Percentiles rank a stretch among this genome's conserved stretches.
phyloP scores from a whole-genome alignment of 2,113 vertebrate species.

The Aviceda subcristata region DNA sequence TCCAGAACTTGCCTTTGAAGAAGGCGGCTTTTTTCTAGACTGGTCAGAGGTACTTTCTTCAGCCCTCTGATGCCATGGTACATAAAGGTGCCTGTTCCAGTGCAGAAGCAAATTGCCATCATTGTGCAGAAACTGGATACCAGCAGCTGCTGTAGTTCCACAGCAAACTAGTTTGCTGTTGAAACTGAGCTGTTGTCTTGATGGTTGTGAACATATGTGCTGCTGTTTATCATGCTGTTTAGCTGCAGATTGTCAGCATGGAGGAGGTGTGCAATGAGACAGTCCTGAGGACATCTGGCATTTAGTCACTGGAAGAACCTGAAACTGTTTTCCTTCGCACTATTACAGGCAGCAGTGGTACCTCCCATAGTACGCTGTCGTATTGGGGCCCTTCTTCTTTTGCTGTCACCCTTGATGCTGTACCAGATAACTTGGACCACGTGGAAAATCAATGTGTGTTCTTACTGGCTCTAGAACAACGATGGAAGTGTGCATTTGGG shows the following conservation, averaged over 20 bases:
- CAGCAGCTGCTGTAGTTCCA: background rate
- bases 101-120: background rate
- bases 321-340: background rate
- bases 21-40: background rate
- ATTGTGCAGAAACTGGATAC: background rate
- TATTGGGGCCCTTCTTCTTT: background rate
- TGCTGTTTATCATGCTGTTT: background rate
- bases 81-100: background rate
- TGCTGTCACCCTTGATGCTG: background rate
- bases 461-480: background rate
- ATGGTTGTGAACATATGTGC: fast-evolving
- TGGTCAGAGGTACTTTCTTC: background rate
- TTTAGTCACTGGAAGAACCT: background rate
- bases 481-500: background rate
- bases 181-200: background rate
- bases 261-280: background rate
- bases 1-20: background rate
- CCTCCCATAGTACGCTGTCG: fast-evolving
- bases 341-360: background rate
- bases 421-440: background rate
- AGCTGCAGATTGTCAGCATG: background rate
- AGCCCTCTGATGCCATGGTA: background rate
- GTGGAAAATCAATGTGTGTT: background rate
- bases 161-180: background rate
- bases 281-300: background rate